These are phyloP conservation scores for Margaritifera margaritifera DNA, from an alignment of 2,888 invertebrate genomes.

Conservation along the genomic window DNA sequence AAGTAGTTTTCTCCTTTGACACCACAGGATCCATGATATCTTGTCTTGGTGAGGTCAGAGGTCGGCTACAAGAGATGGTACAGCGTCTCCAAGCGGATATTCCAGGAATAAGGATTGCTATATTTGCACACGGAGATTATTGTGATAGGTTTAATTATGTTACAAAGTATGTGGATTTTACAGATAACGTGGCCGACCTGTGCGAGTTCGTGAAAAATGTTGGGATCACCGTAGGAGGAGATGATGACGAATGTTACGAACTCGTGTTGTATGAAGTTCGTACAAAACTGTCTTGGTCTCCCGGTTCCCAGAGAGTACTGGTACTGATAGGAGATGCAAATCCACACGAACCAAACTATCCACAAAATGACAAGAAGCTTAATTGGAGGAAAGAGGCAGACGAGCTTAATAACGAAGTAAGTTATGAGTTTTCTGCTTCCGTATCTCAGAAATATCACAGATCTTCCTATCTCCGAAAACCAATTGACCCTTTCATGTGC, in stretches of 20 bases:
- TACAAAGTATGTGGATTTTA: constrained; percentile 43
- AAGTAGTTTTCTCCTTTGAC: constrained; percentile 64
- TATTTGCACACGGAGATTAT: constrained; percentile 70
- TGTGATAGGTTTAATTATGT: constrained; percentile 48
- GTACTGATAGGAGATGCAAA: constrained; percentile 69
- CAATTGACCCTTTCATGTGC: no score
- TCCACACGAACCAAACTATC: constrained; percentile 60
- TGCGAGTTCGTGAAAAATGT: constrained; percentile 55
- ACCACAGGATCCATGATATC: constrained; percentile 63
- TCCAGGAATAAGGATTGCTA: constrained; percentile 62
- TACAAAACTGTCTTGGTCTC: constrained; percentile 62
- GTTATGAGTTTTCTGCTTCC: no score
- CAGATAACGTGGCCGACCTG: constrained; percentile 32
- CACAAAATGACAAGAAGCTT: constrained; percentile 49
- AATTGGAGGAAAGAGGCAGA: constrained; percentile 61
- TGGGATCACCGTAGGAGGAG: constrained; percentile 60
- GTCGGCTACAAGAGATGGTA: constrained; percentile 59
- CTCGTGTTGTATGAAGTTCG: constrained; percentile 64
- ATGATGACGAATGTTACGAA: constrained; percentile 69
- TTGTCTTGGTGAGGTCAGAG: constrained; percentile 50
- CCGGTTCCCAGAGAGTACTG: constrained; percentile 60
- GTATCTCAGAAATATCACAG: no score
- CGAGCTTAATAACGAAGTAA: no score
- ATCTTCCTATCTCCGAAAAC: no score
- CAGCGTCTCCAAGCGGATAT: constrained; percentile 66